A percentile compares a stretch with the other conserved stretches of the same genome.
Conservation (phyloP, 1,140 invertebrate genomes). For the Eulimnadia texana region DNA sequence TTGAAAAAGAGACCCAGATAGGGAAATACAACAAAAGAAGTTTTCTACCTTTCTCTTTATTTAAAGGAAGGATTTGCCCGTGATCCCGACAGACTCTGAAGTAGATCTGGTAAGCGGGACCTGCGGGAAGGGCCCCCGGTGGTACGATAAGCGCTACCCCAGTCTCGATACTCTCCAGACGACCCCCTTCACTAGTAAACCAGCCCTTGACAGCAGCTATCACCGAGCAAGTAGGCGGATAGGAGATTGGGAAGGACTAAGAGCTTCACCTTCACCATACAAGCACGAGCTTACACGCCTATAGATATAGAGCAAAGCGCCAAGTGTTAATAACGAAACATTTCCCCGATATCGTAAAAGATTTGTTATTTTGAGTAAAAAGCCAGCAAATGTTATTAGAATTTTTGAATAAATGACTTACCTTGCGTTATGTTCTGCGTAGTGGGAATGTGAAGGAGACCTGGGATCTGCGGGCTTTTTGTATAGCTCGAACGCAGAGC, state of each 20-base stretch:
- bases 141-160: constrained; percentile 80
- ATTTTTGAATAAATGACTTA: constrained; percentile 5
- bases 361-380: too few relatives aligned
- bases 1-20: too few relatives aligned
- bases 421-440: constrained; percentile 25
- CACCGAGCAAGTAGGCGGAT: constrained; percentile 26
- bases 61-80: constrained; percentile 59
- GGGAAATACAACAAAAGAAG: too few relatives aligned
- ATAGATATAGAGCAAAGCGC: not conserved
- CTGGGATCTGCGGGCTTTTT: constrained; percentile 53
- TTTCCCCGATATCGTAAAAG: too few relatives aligned
- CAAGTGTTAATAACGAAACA: not conserved
- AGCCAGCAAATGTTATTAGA: not conserved
- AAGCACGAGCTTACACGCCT: not conserved
- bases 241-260: constrained; percentile 15
- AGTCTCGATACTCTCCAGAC: constrained; percentile 67
- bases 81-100: constrained; percentile 64
- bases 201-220: constrained; percentile 44
- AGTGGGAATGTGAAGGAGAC: constrained; percentile 20
- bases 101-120: constrained; percentile 77
- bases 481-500: constrained; percentile 90
- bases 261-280: not conserved
- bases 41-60: constrained; percentile 65
- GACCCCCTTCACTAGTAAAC: constrained; percentile 62
- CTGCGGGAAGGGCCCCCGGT: constrained; percentile 62